Evolutionary conservation across 2,888 invertebrate species (phyloP), one percentile per base, ranked within the genome.

Genomic region (Diaperis boleti): DNA sequence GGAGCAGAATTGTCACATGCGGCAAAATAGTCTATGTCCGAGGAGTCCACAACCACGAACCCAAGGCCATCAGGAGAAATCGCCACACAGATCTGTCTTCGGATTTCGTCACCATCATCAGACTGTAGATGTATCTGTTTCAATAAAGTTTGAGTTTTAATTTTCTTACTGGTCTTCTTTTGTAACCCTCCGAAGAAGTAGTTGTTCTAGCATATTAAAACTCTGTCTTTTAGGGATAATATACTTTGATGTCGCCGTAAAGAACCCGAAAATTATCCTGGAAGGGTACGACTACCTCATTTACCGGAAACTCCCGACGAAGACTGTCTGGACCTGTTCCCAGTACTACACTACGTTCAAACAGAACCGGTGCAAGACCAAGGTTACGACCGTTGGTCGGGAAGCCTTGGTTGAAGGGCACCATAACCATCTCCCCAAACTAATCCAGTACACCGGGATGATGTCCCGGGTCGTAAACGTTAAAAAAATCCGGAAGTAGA

Each of bases 261-360:
- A 73, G 52, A 68, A 73, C 14, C 72, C 75, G 4, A 73, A 72
- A 65, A 68, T 76, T 41, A 69, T 76, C 50, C 44, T 76, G 13
- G 69, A 74, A 42, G 60, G 72, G 4, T 67, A 71, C 52, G 69
- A 67, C 4, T 75, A 67, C 49, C 59, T 68, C 4, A 55, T 61
- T 29, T 55, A 61, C 17, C 54, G 59, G 13, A 63, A 59, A 47
- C 13, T 52, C 8, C 59, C 63, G 2, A 31, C 42, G 11, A 63
- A 63, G 42, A 63, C 63, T 7, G 41, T 59, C 0, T 63, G 63
- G 63, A 26, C 37, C 5, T 63, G 63, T 22, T 55, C 55, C 0
- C 41, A 55, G 15, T 55, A 55, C 39, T 55, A 55, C 14, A 55
- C 41, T 0, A 31, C 55, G 2, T 29, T 42, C 5, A 55, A 55